These are phyloP conservation scores for Onychomys arenicola DNA, from an alignment of 2,797 vertebrate genomes.

Conservation along the genomic window DNA sequence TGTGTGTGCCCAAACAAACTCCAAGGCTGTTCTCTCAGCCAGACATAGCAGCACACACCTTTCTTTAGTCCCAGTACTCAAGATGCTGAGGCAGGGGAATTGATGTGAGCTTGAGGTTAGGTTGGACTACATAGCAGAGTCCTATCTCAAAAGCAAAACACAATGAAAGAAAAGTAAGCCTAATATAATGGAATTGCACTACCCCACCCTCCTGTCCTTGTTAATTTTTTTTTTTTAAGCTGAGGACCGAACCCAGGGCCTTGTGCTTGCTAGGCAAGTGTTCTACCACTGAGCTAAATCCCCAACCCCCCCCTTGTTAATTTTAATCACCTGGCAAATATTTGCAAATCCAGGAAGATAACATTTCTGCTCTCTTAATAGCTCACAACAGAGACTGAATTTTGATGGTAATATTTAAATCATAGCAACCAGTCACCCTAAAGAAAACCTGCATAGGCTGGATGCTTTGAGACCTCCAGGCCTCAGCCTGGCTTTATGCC, in stretches of 20 bases:
- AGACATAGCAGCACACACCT: not conserved
- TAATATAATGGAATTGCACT: not conserved
- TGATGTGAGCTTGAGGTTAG: not conserved
- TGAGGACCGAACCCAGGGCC: too few species aligned
- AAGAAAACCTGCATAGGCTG: not conserved
- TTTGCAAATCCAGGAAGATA: not conserved
- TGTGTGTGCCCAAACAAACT: not conserved
- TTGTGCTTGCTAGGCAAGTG: too few species aligned
- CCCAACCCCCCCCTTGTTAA: too few species aligned
- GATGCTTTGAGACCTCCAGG: not conserved
- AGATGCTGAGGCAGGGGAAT: not conserved
- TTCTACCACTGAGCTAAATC: too few species aligned
- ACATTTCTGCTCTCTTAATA: not conserved
- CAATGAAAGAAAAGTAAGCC: not conserved
- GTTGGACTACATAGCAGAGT: not conserved
- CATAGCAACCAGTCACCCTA: not conserved
- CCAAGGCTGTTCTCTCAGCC: not conserved
- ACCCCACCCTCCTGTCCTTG: not conserved
- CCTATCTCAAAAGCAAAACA: not conserved
- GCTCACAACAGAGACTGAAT: not conserved
- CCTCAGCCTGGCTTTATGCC: not conserved
- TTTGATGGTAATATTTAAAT: not conserved
- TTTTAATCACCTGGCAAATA: not conserved
- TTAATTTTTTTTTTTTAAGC: too few species aligned
- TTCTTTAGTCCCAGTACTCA: not conserved